These are phyloP conservation scores for Furcifer pardalis DNA, from an alignment of 2,797 vertebrate genomes.

Conservation along the genomic window DNA sequence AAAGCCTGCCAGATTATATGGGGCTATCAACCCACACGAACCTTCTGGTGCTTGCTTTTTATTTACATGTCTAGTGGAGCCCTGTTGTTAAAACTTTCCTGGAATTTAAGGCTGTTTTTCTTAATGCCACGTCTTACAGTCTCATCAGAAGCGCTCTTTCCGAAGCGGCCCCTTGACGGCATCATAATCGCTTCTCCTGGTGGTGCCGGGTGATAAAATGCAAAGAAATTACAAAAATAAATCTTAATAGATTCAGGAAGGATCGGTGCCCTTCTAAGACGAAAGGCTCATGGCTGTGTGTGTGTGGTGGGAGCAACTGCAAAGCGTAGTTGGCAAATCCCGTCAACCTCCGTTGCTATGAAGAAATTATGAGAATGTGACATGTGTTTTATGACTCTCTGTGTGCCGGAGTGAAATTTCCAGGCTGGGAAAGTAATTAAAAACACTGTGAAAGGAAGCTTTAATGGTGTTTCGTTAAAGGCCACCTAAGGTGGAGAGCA, in stretches of 20 bases:
- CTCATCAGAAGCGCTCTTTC: not conserved
- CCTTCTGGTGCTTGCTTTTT: not conserved
- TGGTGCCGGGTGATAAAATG: slow-evolving; percentile 13
- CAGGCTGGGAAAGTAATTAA: slow-evolving; percentile 12
- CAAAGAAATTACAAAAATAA: slow-evolving; percentile 18
- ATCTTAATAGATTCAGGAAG: slow-evolving; percentile 3
- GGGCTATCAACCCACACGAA: not conserved
- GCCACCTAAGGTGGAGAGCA: slow-evolving; percentile 11
- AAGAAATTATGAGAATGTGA: slow-evolving; percentile 22
- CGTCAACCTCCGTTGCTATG: not conserved
- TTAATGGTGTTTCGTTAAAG: slow-evolving; percentile 9
- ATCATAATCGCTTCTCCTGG: not conserved
- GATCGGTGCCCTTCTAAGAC: not conserved
- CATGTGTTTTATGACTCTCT: slow-evolving; percentile 15
- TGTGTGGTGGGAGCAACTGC: no score
- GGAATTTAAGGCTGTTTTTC: slow-evolving; percentile 18
- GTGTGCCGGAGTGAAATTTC: not conserved
- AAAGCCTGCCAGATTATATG: slow-evolving; percentile 28
- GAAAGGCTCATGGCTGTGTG: not conserved
- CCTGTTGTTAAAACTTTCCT: slow-evolving; percentile 9
- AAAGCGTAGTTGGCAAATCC: no score
- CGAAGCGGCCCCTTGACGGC: not conserved
- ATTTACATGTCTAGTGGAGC: slow-evolving; percentile 26
- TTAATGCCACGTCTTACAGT: not conserved
- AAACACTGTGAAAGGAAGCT: not conserved